Conservation (phyloP, 2,113 vertebrate genomes). For the Passer montanus region DNA sequence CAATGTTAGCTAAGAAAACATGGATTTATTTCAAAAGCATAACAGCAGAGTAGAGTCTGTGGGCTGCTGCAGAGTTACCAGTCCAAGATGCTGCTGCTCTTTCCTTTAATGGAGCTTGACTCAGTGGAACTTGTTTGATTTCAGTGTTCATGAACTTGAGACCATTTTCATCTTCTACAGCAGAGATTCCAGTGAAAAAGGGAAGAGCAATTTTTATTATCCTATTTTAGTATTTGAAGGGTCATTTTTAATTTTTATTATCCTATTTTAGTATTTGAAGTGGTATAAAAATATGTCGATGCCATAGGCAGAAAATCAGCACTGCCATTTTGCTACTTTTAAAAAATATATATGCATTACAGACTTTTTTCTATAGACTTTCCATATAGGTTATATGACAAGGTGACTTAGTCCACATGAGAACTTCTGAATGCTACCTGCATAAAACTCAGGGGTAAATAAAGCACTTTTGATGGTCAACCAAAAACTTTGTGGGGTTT, state of each 20-base stretch:
- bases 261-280: slow-evolving; percentile 3
- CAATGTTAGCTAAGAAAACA: not conserved
- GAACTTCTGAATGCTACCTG: not conserved
- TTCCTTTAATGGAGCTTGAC: not conserved
- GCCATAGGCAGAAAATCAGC: not conserved
- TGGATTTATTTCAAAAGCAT: not conserved
- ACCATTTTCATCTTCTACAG: not conserved
- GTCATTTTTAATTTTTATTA: slow-evolving; percentile 27
- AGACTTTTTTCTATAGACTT: not conserved
- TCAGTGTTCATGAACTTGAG: not conserved
- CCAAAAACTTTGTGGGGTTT: not conserved
- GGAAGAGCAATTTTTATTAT: not conserved
- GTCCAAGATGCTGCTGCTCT: not conserved
- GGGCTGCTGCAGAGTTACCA: not conserved
- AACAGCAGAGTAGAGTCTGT: not conserved
- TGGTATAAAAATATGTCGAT: not conserved
- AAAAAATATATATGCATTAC: not conserved
- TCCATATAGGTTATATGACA: not conserved
- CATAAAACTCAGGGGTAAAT: not conserved
- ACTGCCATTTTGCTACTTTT: not conserved
- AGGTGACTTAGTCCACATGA: not conserved
- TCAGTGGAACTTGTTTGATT: not conserved
- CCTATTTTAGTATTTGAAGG: slow-evolving; percentile 1
- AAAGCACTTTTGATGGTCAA: not conserved
- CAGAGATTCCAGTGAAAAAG: not conserved